phyloP scores from a whole-genome alignment of 1,140 invertebrate genomes.

The Drosophila triauraria region DNA sequence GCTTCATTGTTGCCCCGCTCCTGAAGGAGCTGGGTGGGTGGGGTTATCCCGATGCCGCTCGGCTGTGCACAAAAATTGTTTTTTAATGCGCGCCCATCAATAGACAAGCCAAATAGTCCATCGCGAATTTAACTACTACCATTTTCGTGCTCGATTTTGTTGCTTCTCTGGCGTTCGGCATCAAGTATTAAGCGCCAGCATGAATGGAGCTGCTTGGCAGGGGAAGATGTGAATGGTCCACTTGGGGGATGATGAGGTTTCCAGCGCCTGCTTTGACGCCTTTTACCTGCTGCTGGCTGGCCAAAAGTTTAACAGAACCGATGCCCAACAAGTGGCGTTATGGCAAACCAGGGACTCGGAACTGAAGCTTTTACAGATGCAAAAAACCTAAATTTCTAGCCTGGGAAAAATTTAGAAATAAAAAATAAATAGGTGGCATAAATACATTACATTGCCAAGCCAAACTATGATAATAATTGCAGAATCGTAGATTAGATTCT shows the following conservation, averaged over 20 bases:
- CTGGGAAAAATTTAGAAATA: too few species aligned
- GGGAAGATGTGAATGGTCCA: conserved; percentile 5
- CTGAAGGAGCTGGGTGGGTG: conserved; percentile 5
- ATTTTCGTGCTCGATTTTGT: conserved; percentile 63
- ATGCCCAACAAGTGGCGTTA: conserved; percentile 35
- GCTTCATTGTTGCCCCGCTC: conserved; percentile 73
- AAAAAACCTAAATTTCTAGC: too few species aligned
- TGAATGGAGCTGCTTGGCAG: conserved; percentile 8
- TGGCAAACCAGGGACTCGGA: conserved; percentile 2
- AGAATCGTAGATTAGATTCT: background rate
- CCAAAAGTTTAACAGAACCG: background rate
- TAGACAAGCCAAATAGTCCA: conserved; percentile 80
- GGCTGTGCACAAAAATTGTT: conserved; percentile 78
- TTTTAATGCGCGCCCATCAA: conserved; percentile 81
- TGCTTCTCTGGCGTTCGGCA: conserved; percentile 37
- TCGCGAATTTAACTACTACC: conserved; percentile 75
- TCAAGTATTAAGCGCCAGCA: conserved; percentile 39
- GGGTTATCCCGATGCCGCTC: conserved; percentile 30
- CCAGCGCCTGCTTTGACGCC: conserved; percentile 9
- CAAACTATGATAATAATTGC: background rate
- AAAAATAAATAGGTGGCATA: too few species aligned
- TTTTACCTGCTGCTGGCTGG: conserved; percentile 19
- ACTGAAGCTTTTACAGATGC: background rate
- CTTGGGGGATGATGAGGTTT: conserved; percentile 37
- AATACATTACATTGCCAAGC: background rate